Evolutionary conservation across 2,797 vertebrate genomes (phyloP).

Genomic region (Trachurus trachurus): DNA sequence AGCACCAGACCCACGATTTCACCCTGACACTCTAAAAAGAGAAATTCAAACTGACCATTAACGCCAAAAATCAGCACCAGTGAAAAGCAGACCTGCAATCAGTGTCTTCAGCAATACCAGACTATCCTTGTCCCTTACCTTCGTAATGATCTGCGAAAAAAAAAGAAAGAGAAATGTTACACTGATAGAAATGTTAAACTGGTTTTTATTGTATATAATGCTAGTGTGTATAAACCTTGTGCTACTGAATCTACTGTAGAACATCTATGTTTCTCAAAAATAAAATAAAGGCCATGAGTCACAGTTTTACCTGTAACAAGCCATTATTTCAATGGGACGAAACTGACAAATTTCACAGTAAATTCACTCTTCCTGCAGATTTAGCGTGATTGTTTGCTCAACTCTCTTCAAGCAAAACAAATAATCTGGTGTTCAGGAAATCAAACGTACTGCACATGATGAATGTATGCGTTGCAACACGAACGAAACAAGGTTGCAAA

Average conservation of each 20-base stretch:
- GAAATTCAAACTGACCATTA: slow-evolving; percentile 9
- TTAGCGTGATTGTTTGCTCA: background rate
- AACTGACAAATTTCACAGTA: background rate
- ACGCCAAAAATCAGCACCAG: background rate
- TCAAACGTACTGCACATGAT: slow-evolving; percentile 2
- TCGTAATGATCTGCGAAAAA: background rate
- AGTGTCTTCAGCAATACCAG: background rate
- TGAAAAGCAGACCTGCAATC: background rate
- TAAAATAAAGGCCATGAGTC: too few relatives aligned
- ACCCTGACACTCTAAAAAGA: accelerated
- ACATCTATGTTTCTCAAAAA: background rate
- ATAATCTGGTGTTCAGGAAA: background rate
- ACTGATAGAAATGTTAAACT: background rate
- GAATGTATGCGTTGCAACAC: background rate
- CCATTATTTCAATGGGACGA: too few relatives aligned
- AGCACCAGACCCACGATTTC: background rate
- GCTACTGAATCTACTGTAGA: background rate
- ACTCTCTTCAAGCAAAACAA: background rate
- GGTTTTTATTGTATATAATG: background rate
- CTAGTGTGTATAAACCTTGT: background rate
- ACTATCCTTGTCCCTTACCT: background rate
- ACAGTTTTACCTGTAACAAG: too few relatives aligned
- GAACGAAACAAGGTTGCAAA: background rate
- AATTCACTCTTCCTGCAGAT: background rate
- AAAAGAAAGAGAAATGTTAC: background rate